Conservation (phyloP, 2,113 vertebrate genomes). For the Python bivittatus region DNA sequence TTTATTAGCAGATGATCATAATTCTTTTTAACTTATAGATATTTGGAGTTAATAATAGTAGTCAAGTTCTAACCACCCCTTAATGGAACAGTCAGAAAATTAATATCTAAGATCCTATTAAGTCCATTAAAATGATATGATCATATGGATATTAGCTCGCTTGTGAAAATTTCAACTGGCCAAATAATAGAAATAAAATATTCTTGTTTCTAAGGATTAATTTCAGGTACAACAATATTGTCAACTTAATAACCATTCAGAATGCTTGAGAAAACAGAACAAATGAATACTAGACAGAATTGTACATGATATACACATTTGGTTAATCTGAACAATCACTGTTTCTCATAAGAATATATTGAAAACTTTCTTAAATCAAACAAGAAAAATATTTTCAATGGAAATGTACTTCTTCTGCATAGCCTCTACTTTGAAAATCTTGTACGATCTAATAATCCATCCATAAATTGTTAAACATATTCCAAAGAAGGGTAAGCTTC, state of each 20-base stretch:
- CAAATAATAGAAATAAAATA: slow-evolving; percentile 40
- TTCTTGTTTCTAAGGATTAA: slow-evolving; percentile 40
- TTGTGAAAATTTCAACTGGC: slow-evolving; percentile 19
- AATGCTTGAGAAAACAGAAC: slow-evolving; percentile 29
- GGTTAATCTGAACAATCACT: not conserved
- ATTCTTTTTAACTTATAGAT: slow-evolving; percentile 63
- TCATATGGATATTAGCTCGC: slow-evolving; percentile 45
- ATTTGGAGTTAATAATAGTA: slow-evolving; percentile 61
- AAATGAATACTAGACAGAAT: not conserved
- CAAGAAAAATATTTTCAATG: not conserved
- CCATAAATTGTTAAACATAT: not conserved
- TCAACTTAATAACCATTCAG: slow-evolving; percentile 33
- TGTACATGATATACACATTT: not conserved
- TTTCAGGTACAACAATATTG: slow-evolving; percentile 37
- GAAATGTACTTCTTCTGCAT: not conserved
- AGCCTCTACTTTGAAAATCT: not conserved
- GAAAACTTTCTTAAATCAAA: slow-evolving; percentile 1
- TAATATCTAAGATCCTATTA: slow-evolving; percentile 51
- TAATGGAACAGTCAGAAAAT: slow-evolving; percentile 56
- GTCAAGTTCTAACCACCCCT: slow-evolving; percentile 54
- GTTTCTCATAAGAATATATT: not conserved
- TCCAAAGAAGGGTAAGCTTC: not conserved
- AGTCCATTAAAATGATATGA: slow-evolving; percentile 57
- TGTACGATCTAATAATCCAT: not conserved
- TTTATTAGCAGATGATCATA: slow-evolving; percentile 56